Evolutionary conservation across 2,113 vertebrate genomes (phyloP), one percentile per base, ranked within the genome.

Genomic region (Pholis gunnellus): DNA sequence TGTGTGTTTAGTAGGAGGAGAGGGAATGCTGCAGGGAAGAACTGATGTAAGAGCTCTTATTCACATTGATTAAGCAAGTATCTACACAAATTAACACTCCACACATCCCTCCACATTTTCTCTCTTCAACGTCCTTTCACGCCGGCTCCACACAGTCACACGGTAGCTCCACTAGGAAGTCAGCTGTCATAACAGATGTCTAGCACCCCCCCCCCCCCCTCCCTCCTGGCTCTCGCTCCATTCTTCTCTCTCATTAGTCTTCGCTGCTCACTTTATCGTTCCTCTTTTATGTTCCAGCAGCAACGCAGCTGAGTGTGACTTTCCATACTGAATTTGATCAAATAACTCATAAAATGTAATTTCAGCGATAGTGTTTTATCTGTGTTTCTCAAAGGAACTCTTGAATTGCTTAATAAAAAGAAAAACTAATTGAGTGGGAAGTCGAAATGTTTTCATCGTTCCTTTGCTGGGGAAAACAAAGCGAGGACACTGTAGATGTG

Each of bases 271-370:
- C 54, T 83, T 78, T 70, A 46, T 59, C 68, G 59, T 75, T 29
- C 22, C 34, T 68, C 38, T 72, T 34, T 42, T 52, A 20, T 68
- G 50, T 80, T 68, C 36, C 76, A 78, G 54, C 25, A 46, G 75
- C 8, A 3, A 52, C 18, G 42, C 68, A 57, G 29, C 40, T 29
- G 63, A 31, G 59, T 15, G 31, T 42, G 48, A 73, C 59, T 50
- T 63, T 38, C 20, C 61, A 34, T 61, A n/a, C 10, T 0, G 7
- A 42, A 44, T 44, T 25, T 76, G 17, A 76, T 88, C 57, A 71
- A 70, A 70, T 44, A 72, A 52, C 34, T 78, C 9, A 38, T 68
- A 13, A 79, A 84, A 77, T 61, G 38, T 27, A 11, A 75, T 87
- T 83, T 65, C 18, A 14, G 40, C 1, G 9, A 38, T 13, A 61